Base-by-base conservation (phyloP, 2,113 vertebrate species). In the Fulmarus glacialis region DNA sequence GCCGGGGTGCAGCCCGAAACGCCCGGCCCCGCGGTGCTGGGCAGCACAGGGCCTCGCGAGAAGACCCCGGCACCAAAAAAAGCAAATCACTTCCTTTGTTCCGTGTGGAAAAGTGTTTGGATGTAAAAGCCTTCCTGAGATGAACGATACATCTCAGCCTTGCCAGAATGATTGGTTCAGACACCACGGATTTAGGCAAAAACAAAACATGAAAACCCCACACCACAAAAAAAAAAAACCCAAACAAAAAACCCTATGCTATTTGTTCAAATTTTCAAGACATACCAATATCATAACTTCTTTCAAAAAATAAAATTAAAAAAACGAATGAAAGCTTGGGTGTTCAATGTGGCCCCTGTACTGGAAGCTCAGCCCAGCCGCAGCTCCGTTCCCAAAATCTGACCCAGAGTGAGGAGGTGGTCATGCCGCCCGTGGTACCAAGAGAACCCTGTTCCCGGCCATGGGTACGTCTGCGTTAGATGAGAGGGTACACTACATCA, bases 11-110 rank as follows among this genome's bases (percentile, higher is more conserved):
- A 18, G 6, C 29, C 40, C 6, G 0, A 34, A 53, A 45, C 2
- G 1, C 7, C 4, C 8, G 1, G n/a, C 21, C 58, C 30, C 2
- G 0, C 8, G 2, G 30, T 1, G 0, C 52, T 21, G 66, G 71
- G 48, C 26, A 36, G 43, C 8, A 11, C 45, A 1, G 4, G 5
- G 53, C n/a, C 27, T 48, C 3, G 55, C 0, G 2, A 26, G 66
- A 80, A 21, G 40, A 30, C 6, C 82, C 55, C 5, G 0, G 5
- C 34, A 21, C 19, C 4, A 3, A 43, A 53, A 15, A 19, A 26
- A 7, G 4, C 24, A 20, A 71, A 40, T 13, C 16, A 38, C 32
- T 81, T 50, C 30, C 40, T 38, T 45, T 26, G 8, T 40, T 47
- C 64, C 1, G 0, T 1, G 9, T 19, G 52, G 73, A 55, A 36